Percentiles rank a stretch among this genome's conserved stretches.
These are phyloP conservation scores for Helicolenus hilgendorfi DNA, from an alignment of 2,797 vertebrate genomes.

Conservation along the genomic window DNA sequence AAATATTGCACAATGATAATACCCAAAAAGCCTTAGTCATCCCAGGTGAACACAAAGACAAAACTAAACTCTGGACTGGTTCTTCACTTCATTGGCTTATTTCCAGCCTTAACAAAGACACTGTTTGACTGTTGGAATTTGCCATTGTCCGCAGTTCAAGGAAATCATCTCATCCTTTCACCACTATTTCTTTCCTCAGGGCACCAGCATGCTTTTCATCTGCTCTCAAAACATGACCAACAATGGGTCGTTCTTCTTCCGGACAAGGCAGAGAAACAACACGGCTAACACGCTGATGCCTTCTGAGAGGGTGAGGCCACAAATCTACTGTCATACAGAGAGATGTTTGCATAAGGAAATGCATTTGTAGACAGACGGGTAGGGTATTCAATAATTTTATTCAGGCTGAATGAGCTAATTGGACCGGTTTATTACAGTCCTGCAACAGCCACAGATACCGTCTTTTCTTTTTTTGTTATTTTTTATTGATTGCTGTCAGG, in stretches of 20 bases:
- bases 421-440: no score
- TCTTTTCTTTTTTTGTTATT: no score
- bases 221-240: conserved; percentile 22
- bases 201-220: not conserved
- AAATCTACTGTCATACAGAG: not conserved
- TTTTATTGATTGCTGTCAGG: no score
- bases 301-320: not conserved
- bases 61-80: not conserved
- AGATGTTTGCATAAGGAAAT: not conserved
- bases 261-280: not conserved
- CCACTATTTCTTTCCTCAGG: conserved; percentile 38
- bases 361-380: not conserved
- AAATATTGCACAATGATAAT: not conserved
- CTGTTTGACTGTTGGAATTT: not conserved
- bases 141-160: not conserved
- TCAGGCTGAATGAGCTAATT: no score
- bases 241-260: conserved; percentile 3
- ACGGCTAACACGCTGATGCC: fast-evolving
- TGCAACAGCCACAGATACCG: no score
- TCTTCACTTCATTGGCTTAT: not conserved
- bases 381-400: no score
- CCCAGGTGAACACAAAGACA: not conserved
- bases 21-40: not conserved
- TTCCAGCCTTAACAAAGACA: not conserved
- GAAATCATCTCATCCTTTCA: not conserved